Evolutionary conservation across 2,888 invertebrate species (phyloP).

Genomic region (Dinocampus coccinellae): DNA sequence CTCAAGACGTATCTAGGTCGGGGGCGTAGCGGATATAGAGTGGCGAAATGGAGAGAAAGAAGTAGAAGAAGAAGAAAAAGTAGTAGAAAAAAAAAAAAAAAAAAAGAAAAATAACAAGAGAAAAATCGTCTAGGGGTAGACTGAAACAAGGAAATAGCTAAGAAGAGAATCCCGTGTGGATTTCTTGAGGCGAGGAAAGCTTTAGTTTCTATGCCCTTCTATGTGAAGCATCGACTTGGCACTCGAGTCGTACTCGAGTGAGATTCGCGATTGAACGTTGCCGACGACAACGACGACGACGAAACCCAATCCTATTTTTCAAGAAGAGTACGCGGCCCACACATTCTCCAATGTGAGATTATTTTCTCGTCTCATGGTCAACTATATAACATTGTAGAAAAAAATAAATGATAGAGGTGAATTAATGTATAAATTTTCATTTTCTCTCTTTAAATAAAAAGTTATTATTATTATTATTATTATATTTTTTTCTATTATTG

Average conservation of each 20-base stretch:
- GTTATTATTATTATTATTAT: not conserved
- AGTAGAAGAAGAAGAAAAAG: not conserved
- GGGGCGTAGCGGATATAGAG: constrained; percentile 19
- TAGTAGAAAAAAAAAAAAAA: too few relatives aligned
- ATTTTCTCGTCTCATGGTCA: not conserved
- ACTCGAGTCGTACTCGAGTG: constrained; percentile 39
- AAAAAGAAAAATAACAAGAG: not conserved
- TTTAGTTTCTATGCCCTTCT: constrained; percentile 39
- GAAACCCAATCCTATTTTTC: constrained; percentile 32
- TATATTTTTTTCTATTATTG: not conserved
- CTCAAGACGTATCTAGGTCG: constrained; percentile 41
- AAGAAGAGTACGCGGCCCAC: not conserved
- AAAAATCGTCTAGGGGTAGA: constrained; percentile 2
- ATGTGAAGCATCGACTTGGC: constrained; percentile 36
- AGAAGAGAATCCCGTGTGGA: constrained; percentile 9
- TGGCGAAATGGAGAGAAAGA: constrained; percentile 18
- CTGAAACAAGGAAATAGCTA: constrained; percentile 14
- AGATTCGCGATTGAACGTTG: constrained; percentile 39
- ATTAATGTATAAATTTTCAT: not conserved
- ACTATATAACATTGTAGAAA: not conserved
- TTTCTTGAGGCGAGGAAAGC: constrained; percentile 30
- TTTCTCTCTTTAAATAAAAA: not conserved
- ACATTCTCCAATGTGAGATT: not conserved
- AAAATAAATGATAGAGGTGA: too few relatives aligned
- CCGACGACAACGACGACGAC: constrained; percentile 26